These are phyloP conservation scores for Eciton burchellii DNA, from an alignment of 1,140 invertebrate species.

Conservation along the genomic window DNA sequence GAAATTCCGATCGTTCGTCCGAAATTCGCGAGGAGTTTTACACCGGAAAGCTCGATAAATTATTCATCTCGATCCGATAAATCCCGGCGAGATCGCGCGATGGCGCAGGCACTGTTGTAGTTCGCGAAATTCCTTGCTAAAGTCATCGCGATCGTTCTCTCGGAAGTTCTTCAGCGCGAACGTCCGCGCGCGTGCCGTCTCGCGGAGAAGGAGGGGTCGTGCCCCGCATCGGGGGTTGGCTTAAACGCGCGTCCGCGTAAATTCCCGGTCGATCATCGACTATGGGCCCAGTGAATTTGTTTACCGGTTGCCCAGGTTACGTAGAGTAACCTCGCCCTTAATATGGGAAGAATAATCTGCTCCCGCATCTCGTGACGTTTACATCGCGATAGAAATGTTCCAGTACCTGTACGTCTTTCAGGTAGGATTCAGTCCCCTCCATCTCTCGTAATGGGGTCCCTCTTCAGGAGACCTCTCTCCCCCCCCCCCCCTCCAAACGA, in stretches of 20 bases:
- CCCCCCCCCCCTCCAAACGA: too few species aligned
- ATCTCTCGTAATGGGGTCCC: slow-evolving; percentile 41
- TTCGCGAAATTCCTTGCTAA: background rate
- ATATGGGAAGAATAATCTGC: slow-evolving; percentile 71
- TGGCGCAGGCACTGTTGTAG: background rate
- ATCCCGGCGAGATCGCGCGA: background rate
- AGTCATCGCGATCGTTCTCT: slow-evolving; percentile 17
- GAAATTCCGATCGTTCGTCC: background rate
- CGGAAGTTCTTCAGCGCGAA: slow-evolving; percentile 16
- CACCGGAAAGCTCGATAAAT: background rate
- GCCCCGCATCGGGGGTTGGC: background rate
- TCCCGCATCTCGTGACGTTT: slow-evolving; percentile 65
- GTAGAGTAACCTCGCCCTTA: slow-evolving; percentile 74
- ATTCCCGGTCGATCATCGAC: slow-evolving; percentile 59
- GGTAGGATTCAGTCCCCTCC: slow-evolving; percentile 70
- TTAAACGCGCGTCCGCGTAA: slow-evolving; percentile 25
- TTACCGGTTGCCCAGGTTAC: slow-evolving; percentile 81
- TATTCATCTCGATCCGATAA: background rate
- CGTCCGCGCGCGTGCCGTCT: slow-evolving; percentile 14
- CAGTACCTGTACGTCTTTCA: slow-evolving; percentile 81
- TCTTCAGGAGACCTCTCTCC: background rate
- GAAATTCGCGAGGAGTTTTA: background rate
- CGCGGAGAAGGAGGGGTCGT: background rate
- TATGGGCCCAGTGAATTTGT: slow-evolving; percentile 73
- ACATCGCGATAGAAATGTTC: slow-evolving; percentile 76